Percentiles rank a stretch among this genome's conserved stretches.
These are phyloP conservation scores for Eremophila alpestris DNA, from an alignment of 2,797 vertebrate species.

Conservation along the genomic window DNA sequence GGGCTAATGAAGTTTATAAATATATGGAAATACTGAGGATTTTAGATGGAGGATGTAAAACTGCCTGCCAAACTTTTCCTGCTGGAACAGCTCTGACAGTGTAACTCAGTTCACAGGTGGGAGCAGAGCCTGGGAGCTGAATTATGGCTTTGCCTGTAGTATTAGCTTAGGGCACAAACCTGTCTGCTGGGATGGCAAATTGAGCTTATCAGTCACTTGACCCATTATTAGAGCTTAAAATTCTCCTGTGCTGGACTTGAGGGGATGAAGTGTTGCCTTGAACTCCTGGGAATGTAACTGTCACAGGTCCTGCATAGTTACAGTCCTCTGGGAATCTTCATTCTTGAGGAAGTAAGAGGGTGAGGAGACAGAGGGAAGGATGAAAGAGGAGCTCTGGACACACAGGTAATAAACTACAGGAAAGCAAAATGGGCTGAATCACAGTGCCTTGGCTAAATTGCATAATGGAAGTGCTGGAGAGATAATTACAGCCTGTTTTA, in stretches of 20 bases:
- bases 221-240: neutral
- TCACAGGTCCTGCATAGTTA: neutral
- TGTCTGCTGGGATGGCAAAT: neutral
- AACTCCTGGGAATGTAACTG: neutral
- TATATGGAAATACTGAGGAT: conserved; percentile 44
- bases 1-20: conserved; percentile 64
- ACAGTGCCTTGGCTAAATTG: neutral
- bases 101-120: neutral
- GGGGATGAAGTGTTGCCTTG: neutral
- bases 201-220: neutral
- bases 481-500: neutral
- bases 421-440: neutral
- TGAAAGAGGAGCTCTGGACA: neutral
- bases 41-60: conserved; percentile 37
- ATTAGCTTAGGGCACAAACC: neutral
- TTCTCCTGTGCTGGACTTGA: neutral
- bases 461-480: neutral
- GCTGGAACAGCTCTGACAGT: neutral
- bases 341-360: neutral
- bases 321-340: neutral
- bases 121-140: neutral
- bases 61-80: neutral
- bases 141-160: neutral
- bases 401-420: neutral
- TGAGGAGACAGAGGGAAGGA: neutral